Evolutionary conservation across 1,140 invertebrate genomes (phyloP).

Genomic region (Aphelenchoides fujianensis): DNA sequence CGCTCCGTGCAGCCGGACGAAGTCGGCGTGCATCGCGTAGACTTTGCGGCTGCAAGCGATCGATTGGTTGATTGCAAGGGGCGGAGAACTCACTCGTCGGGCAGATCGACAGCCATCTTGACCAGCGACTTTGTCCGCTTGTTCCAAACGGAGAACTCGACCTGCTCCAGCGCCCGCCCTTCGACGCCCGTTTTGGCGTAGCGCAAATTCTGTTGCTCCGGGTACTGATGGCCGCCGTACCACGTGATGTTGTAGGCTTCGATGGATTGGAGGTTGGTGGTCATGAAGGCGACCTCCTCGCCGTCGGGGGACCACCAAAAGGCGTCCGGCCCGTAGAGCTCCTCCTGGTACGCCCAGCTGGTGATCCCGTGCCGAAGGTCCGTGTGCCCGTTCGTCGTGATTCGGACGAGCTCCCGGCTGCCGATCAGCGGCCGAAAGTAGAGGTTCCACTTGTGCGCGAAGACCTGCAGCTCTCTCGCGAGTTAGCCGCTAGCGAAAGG

Average conservation of each 20-base stretch:
- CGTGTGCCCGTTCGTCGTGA: conserved; percentile 40
- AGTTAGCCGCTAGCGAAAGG: background rate
- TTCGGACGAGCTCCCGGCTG: conserved; percentile 24
- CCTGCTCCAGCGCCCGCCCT: conserved; percentile 37
- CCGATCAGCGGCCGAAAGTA: conserved; percentile 51
- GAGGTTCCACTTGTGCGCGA: conserved; percentile 51
- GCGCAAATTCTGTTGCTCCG: conserved; percentile 28
- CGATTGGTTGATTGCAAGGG: background rate
- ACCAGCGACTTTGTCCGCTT: background rate
- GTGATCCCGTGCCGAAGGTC: conserved; percentile 46
- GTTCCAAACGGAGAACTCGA: conserved; percentile 21
- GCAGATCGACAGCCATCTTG: conserved; percentile 35
- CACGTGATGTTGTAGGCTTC: conserved; percentile 21
- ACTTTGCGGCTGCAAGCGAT: conserved; percentile 31
- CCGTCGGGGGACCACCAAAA: conserved; percentile 59
- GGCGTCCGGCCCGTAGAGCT: conserved; percentile 51
- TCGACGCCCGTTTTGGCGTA: conserved; percentile 58
- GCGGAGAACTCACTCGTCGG: conserved; percentile 33
- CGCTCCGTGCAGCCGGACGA: conserved; percentile 41
- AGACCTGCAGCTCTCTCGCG: conserved; percentile 54
- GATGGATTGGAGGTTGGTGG: conserved; percentile 28
- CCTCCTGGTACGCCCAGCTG: conserved; percentile 62
- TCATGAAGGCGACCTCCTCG: conserved; percentile 50
- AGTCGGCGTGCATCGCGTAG: conserved; percentile 53
- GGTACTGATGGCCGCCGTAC: conserved; percentile 40